Evolutionary conservation across 2,113 vertebrate species (phyloP).

Genomic region (Lynx canadensis): DNA sequence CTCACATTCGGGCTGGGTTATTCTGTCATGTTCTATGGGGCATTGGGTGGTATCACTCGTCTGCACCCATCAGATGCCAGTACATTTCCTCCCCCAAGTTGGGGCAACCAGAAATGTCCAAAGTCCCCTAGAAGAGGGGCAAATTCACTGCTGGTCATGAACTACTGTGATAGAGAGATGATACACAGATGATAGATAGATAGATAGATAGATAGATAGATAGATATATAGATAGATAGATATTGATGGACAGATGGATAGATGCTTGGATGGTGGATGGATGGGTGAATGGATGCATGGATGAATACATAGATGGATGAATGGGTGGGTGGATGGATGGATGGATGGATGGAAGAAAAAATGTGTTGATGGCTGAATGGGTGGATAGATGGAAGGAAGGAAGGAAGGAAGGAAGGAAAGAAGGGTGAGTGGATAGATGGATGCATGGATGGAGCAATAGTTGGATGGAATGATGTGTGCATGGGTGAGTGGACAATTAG

Average conservation of each 20-base stretch:
- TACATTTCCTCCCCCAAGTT: not conserved
- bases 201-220: too few relatives aligned
- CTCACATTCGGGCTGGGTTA: rapidly evolving
- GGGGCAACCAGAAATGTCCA: not conserved
- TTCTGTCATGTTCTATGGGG: not conserved
- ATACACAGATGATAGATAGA: not conserved
- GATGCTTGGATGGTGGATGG: not conserved
- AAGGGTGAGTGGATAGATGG: rapidly evolving
- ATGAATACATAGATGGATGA: not conserved
- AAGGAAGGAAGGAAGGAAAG: too few relatives aligned
- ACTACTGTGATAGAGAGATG: not conserved
- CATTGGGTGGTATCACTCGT: not conserved
- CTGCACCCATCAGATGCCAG: too few relatives aligned
- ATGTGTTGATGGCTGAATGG: rapidly evolving
- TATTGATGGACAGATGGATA: too few relatives aligned
- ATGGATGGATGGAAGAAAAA: not conserved
- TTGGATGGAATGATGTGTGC: too few relatives aligned
- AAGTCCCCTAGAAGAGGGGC: too few relatives aligned
- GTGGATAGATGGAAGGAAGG: too few relatives aligned
- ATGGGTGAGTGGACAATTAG: too few relatives aligned
- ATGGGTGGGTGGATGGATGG: not conserved
- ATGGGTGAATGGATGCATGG: not conserved
- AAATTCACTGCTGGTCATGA: not conserved
- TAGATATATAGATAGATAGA: not conserved
- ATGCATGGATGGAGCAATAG: not conserved